These are phyloP conservation scores for Lepus oiostolus DNA, from an alignment of 2,797 vertebrate species.

Conservation along the genomic window DNA sequence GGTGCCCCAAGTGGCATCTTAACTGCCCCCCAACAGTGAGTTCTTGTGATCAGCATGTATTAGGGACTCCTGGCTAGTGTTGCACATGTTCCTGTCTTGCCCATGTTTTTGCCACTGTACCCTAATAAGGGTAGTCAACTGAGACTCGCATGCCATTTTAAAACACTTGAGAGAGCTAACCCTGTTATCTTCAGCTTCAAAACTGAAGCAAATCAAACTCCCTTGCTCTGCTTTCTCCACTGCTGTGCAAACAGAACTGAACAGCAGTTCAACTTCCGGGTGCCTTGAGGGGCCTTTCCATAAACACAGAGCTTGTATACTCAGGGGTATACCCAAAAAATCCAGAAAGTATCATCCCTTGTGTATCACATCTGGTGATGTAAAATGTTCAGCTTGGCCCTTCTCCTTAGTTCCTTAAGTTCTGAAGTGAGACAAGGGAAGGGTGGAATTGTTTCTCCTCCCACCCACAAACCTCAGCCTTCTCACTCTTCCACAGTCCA, in stretches of 20 bases:
- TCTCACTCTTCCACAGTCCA: slow-evolving; percentile 66
- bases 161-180: slow-evolving; percentile 21
- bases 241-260: background rate
- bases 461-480: slow-evolving; percentile 36
- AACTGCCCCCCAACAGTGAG: background rate
- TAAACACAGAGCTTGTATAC: background rate
- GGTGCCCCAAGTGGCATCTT: background rate
- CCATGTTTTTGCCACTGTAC: background rate
- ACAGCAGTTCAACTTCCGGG: background rate
- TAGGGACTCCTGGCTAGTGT: slow-evolving; percentile 31
- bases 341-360: background rate
- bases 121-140: slow-evolving; percentile 15
- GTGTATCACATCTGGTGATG: background rate
- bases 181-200: slow-evolving; percentile 55
- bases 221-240: background rate
- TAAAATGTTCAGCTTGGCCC: slow-evolving; percentile 13
- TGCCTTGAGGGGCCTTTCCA: background rate
- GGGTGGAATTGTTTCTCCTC: slow-evolving; percentile 8
- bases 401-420: slow-evolving; percentile 48
- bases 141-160: slow-evolving; percentile 5
- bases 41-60: background rate
- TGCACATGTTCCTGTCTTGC: background rate
- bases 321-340: background rate
- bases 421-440: slow-evolving; percentile 41
- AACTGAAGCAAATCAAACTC: slow-evolving; percentile 22